phyloP scores from a whole-genome alignment of 2,888 invertebrate species.

The Amorpha juglandis region DNA sequence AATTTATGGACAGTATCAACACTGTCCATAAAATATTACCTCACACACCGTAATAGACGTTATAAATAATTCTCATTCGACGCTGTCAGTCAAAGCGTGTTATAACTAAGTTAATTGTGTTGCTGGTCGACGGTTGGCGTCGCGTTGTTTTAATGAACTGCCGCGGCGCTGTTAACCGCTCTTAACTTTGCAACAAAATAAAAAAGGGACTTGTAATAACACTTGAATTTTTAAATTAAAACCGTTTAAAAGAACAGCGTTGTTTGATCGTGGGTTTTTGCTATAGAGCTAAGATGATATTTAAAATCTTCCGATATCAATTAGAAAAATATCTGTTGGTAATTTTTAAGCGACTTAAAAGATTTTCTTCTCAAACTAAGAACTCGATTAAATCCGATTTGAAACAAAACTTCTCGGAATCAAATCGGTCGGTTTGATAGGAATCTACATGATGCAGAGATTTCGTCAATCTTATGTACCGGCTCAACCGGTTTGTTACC shows the following conservation, averaged over 20 bases:
- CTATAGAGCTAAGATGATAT: not conserved
- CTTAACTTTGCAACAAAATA: not conserved
- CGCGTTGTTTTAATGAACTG: slow-evolving; percentile 20
- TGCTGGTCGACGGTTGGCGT: not conserved
- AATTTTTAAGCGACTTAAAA: no score
- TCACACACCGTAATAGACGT: slow-evolving; percentile 8
- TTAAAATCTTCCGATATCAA: no score
- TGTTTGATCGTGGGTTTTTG: not conserved
- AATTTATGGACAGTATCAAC: slow-evolving; percentile 3
- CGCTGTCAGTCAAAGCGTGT: slow-evolving; percentile 23
- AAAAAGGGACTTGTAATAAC: slow-evolving; percentile 3
- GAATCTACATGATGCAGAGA: no score
- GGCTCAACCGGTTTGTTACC: no score
- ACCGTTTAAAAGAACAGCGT: slow-evolving; percentile 4
- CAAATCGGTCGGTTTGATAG: no score
- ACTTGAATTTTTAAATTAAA: slow-evolving; percentile 5
- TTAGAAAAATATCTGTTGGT: no score
- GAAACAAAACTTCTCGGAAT: no score
- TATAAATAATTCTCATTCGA: slow-evolving; percentile 22
- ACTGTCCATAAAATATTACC: slow-evolving; percentile 14
- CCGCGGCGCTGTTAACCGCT: slow-evolving; percentile 8
- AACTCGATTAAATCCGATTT: no score
- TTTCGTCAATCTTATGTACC: no score
- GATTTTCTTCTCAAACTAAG: no score
- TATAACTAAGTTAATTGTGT: slow-evolving; percentile 21